A percentile compares a stretch with the other conserved stretches of the same genome.
Conservation (phyloP, 37 sponge, comb jelly and placozoan species). For the Mnemiopsis leidyi region DNA sequence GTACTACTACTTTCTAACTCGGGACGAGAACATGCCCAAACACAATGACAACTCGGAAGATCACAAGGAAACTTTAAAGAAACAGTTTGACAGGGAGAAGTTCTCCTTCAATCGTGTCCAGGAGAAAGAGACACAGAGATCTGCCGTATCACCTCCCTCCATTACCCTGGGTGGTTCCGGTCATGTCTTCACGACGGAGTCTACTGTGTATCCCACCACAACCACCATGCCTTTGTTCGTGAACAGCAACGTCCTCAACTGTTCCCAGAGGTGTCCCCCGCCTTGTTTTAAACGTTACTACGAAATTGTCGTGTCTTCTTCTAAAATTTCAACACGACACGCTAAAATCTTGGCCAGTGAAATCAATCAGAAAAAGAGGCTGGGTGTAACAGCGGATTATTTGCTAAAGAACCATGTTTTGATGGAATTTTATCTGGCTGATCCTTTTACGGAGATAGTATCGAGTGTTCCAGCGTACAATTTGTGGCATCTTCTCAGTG, state of each 20-base stretch:
- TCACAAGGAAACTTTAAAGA: not conserved
- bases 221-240: not conserved
- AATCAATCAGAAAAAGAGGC: not conserved
- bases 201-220: not conserved
- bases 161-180: not conserved
- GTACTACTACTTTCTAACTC: not conserved
- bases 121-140: not conserved
- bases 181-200: not conserved
- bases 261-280: not conserved
- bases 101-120: too few species aligned
- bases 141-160: not conserved
- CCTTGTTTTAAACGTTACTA: not conserved
- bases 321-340: not conserved
- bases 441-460: not conserved
- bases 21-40: conserved; percentile 4
- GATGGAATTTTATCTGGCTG: not conserved
- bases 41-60: not conserved
- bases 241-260: not conserved
- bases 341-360: not conserved
- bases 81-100: too few species aligned
- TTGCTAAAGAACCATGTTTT: not conserved
- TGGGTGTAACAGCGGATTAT: not conserved
- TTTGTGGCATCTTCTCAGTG: not conserved
- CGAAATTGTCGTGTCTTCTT: not conserved
- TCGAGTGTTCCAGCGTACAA: not conserved